These are phyloP conservation scores for Turdus rufiventris DNA, from an alignment of 2,113 vertebrate genomes.

Conservation along the genomic window DNA sequence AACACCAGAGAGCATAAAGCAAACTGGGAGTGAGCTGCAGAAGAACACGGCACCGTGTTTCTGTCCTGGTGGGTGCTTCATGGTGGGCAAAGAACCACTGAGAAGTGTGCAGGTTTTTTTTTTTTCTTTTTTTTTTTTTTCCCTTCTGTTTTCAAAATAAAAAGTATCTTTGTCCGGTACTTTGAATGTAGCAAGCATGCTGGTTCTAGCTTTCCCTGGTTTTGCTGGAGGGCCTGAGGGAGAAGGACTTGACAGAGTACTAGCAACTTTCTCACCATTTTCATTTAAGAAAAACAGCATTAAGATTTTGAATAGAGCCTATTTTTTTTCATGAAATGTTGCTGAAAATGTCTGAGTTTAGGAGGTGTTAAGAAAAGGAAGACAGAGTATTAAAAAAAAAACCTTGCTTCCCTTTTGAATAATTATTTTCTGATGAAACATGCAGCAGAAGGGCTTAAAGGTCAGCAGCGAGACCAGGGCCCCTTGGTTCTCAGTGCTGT, in stretches of 20 bases:
- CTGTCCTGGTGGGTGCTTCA: background rate
- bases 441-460: constrained; percentile 14
- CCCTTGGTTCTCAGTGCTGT: background rate
- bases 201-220: background rate
- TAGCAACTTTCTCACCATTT: background rate
- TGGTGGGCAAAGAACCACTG: background rate
- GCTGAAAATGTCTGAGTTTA: background rate
- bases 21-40: constrained; percentile 24
- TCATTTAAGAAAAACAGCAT: background rate
- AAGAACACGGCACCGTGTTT: background rate
- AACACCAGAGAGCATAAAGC: constrained; percentile 22
- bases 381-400: background rate
- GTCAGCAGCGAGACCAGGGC: background rate
- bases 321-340: background rate
- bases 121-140: background rate
- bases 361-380: constrained; percentile 35
- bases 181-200: background rate
- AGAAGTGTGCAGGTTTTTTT: background rate
- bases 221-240: constrained; percentile 22
- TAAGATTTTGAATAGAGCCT: background rate
- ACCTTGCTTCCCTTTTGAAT: background rate
- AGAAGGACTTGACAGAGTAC: background rate
- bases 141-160: background rate
- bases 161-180: constrained; percentile 30
- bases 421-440: background rate